phyloP scores from a whole-genome alignment of 2,113 vertebrate genomes.

The Rhinogobius similis region DNA sequence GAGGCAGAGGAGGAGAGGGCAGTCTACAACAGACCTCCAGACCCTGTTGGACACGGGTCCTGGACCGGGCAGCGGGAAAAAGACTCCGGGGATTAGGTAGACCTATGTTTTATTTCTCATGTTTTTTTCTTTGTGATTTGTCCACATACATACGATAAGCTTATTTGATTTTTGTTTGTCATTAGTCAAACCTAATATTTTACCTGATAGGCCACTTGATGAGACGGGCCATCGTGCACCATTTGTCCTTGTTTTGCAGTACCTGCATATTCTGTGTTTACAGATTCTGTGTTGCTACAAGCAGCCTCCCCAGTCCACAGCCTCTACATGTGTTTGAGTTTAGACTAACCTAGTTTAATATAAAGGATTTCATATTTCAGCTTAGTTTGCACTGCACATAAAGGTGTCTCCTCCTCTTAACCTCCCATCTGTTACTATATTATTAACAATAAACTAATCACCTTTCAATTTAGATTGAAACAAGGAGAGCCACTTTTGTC shows the following conservation, averaged over 20 bases:
- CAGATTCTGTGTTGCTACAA: constrained; percentile 31
- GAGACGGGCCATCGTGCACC: background rate
- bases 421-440: background rate
- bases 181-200: background rate
- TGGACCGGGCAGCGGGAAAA: constrained; percentile 55
- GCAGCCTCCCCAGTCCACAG: constrained; percentile 18
- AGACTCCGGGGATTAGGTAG: constrained; percentile 53
- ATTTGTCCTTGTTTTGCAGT: background rate
- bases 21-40: constrained; percentile 37
- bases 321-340: background rate
- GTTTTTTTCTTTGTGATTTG: no score
- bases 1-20: constrained; percentile 40
- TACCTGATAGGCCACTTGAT: no score
- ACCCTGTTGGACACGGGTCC: constrained; percentile 47
- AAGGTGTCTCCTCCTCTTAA: background rate
- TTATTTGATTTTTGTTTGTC: background rate
- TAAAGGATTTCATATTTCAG: background rate
- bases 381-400: background rate
- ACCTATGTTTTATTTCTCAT: background rate
- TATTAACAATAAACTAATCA: constrained; percentile 26
- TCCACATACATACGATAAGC: background rate
- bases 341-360: background rate
- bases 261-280: constrained; percentile 42
- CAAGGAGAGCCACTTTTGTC: constrained; percentile 56
- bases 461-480: constrained; percentile 58